Base-by-base conservation (phyloP, 2,888 invertebrate genomes). In the Chrysopilus asiliformis region DNA sequence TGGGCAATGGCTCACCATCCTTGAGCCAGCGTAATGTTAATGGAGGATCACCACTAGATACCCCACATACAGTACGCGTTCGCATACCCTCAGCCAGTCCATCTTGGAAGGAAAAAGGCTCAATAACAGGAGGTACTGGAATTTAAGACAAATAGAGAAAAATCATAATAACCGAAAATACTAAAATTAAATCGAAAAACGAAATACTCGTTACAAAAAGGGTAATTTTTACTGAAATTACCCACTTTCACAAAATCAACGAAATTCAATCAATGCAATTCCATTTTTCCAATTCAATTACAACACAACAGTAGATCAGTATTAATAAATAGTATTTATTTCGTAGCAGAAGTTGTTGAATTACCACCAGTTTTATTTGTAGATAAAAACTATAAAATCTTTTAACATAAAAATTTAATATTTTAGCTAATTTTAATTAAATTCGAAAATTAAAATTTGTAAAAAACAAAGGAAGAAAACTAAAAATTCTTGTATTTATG, bases 51-150 rank as follows among this genome's bases (percentile, higher is more conserved):
- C 85, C 81, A 55, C 75, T 72, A 63, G 78, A 78, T 57, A 81
- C 79, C 59, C 80, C 79, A 68, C 82, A 82, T 60, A 81, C 76
- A 60, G 79, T 77, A 64, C 80, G 74, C 50, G 81, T 81, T 62
- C 80, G 74, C 77, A 79, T 79, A 66, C 79, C 79, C 68, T 81
- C 79, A 61, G 78, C 75, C 60, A 81, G 74, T 64, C 79, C 79
- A 68, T 79, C 80, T 75, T 79, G 77, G 70, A 81, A 81, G 70
- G 72, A 73, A 74, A 82, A 81, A 68, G 81, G 79, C 72, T 79
- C 79, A 73, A 82, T 80, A 70, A 77, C 78, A 68, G 81, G 81
- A 67, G 81, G 81, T 72, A 81, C 81, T 81, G 76, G 61, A 70
- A 68, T 49, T 44, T 37, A 50, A 42, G 48, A 43, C 35, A 43